These are phyloP conservation scores for Ageneiosus marmoratus DNA, from an alignment of 2,113 vertebrate genomes.

Conservation along the genomic window DNA sequence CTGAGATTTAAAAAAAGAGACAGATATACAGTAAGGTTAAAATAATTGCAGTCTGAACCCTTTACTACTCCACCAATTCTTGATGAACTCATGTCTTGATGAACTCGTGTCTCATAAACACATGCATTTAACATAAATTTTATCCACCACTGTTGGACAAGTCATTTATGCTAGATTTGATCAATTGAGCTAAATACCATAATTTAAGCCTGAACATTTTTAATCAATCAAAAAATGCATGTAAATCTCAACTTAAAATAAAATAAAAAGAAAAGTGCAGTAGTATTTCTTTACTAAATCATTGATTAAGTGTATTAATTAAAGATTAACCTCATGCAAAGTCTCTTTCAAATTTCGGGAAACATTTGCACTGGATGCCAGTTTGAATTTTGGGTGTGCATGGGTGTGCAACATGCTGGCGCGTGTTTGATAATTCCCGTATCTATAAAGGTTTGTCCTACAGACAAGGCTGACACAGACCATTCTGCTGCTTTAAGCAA, in stretches of 20 bases:
- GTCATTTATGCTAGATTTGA: background rate
- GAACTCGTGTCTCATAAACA: background rate
- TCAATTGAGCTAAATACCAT: background rate
- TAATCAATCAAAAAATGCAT: background rate
- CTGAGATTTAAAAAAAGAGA: background rate
- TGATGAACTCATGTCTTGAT: background rate
- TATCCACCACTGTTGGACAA: background rate
- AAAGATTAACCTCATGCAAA: background rate
- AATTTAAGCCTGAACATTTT: background rate
- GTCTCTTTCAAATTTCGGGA: background rate
- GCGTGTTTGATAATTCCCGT: constrained; percentile 38
- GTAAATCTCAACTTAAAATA: background rate
- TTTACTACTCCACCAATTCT: background rate
- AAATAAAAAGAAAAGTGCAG: background rate
- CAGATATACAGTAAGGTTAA: background rate
- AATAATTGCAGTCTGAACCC: background rate
- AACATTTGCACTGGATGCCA: constrained; percentile 1
- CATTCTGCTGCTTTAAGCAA: constrained; percentile 10
- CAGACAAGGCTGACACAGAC: constrained; percentile 21
- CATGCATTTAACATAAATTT: background rate
- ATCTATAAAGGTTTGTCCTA: constrained; percentile 29
- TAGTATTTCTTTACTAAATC: background rate
- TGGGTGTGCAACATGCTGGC: constrained; percentile 40
- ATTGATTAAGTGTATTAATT: background rate
- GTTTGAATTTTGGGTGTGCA: constrained; percentile 30